Evolutionary conservation across 2,888 invertebrate genomes (phyloP), one percentile per base, ranked within the genome.

Genomic region (Carabus problematicus): DNA sequence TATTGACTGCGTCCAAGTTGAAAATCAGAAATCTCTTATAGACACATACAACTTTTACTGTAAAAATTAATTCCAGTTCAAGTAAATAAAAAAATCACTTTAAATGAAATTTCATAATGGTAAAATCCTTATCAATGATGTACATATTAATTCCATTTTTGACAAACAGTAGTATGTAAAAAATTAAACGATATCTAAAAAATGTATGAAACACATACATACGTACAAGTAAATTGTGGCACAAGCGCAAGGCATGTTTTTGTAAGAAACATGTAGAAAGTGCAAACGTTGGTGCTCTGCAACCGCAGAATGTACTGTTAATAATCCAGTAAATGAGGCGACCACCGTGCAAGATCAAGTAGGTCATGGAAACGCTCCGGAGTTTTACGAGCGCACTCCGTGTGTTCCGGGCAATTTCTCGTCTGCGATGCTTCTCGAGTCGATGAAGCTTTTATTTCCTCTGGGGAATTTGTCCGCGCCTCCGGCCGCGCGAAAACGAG

Each of bases 391-490:
- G 75, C 74, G 73, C 73, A 72, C 72, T 72, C 75, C 77, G 78
- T 73, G 74, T 79, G 79, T 80, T 80, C 79, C 79, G 78, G 79
- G 78, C 79, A 80, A 80, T 81, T 80, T 80, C 80, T 77, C 72
- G 72, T 61, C 70, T 56, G 63, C 72, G 76, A 74, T 74, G 73
- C 76, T 76, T 75, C 74, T 73, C 78, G 77, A 77, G 76, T 77
- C 80, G 80, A 79, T 79, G 80, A 79, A 80, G 81, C 80, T 80
- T 81, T 80, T 81, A 81, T 80, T 80, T 80, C 78, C 80, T 76
- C 79, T 63, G 72, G 79, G 80, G 81, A 79, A 78, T 79, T 79
- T 78, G 67, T 67, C 60, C 52, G 67, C 39, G 56, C 16, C 42
- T 8, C n/a, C 11, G 61, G 59, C 14, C 12, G 59, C 60, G 41